Conservation (phyloP, 1,140 invertebrate species). For the Diachasmimorpha longicaudata region DNA sequence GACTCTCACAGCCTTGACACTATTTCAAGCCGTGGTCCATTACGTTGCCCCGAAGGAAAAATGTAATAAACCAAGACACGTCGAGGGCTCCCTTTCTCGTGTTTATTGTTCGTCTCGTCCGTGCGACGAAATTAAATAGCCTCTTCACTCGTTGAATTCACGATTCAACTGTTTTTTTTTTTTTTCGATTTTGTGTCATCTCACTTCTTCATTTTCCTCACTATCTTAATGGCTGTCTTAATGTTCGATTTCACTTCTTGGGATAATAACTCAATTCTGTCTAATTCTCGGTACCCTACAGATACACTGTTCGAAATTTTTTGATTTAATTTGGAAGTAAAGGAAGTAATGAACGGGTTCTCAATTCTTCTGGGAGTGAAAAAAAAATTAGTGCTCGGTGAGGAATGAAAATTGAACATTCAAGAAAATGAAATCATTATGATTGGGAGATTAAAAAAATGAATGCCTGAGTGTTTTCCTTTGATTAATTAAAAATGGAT, state of each 20-base stretch:
- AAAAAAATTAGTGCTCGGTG: no score
- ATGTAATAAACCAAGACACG: constrained; percentile 55
- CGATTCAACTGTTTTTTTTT: not conserved
- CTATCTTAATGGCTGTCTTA: constrained; percentile 21
- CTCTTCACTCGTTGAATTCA: constrained; percentile 22
- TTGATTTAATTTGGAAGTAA: no score
- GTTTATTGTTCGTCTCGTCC: constrained; percentile 35
- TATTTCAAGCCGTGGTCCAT: constrained; percentile 47
- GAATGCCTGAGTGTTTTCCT: no score
- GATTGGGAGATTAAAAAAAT: no score
- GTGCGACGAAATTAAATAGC: constrained; percentile 44
- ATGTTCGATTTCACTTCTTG: constrained; percentile 10
- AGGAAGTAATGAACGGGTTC: no score
- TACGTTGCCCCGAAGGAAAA: constrained; percentile 41
- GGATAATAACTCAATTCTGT: no score
- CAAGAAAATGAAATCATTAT: no score
- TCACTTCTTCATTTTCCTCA: not conserved
- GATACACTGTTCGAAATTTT: no score
- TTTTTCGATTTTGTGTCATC: not conserved
- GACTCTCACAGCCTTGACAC: constrained; percentile 38
- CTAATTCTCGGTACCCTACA: no score
- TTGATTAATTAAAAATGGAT: no score
- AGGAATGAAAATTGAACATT: no score
- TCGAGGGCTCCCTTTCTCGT: constrained; percentile 23
- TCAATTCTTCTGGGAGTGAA: no score